Conservation (phyloP, 2,888 invertebrate genomes). For the Aromia moschata region DNA sequence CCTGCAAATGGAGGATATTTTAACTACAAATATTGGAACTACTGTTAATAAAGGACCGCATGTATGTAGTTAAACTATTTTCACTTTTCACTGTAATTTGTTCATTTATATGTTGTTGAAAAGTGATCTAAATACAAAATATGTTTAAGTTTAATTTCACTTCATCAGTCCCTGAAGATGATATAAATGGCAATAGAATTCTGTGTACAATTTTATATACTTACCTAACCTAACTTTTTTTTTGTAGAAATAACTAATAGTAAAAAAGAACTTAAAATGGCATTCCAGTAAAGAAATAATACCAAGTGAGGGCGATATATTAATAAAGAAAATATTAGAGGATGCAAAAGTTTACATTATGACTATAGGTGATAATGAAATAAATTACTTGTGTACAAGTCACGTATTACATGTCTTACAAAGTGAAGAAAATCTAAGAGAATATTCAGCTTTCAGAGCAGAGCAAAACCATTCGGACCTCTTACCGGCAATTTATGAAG, state of each 20-base stretch:
- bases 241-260: conserved; percentile 19
- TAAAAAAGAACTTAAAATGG: conserved; percentile 26
- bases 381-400: conserved; percentile 64
- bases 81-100: too few species aligned
- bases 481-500: conserved; percentile 81
- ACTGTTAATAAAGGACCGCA: too few species aligned
- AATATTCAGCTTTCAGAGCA: conserved; percentile 63
- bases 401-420: conserved; percentile 57
- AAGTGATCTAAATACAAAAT: too few species aligned
- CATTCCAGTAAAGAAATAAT: conserved; percentile 37
- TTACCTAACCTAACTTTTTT: conserved; percentile 29
- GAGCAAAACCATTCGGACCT: conserved; percentile 78
- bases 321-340: conserved; percentile 32
- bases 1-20: too few species aligned
- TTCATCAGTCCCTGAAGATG: conserved; percentile 26
- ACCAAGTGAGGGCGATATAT: conserved; percentile 23
- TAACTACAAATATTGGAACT: too few species aligned
- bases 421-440: conserved; percentile 51
- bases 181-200: conserved; percentile 24
- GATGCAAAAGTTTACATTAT: conserved; percentile 32
- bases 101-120: too few species aligned
- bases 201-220: background rate
- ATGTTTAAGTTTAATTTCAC: conserved; percentile 49
- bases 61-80: too few species aligned
- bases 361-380: conserved; percentile 51